These are phyloP conservation scores for Scatophagus argus DNA, from an alignment of 2,113 vertebrate genomes.

Conservation along the genomic window DNA sequence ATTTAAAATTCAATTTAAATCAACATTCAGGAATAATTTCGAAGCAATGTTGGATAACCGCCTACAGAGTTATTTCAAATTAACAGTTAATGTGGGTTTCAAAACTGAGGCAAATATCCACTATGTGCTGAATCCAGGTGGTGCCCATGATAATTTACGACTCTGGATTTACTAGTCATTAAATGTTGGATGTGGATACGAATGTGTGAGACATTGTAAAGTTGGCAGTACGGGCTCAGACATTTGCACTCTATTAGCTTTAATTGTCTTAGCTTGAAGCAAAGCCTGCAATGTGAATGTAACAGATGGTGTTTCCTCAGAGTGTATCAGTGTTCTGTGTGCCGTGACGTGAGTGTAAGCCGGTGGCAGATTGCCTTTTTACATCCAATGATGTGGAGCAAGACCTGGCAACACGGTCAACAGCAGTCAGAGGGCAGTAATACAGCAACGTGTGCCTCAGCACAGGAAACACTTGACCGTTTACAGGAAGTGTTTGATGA, in stretches of 20 bases:
- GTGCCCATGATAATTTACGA: conserved; percentile 52
- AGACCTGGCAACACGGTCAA: conserved; percentile 51
- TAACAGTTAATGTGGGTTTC: conserved; percentile 55
- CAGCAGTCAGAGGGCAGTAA: conserved; percentile 51
- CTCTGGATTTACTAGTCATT: conserved; percentile 58
- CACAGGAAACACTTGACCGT: conserved; percentile 83
- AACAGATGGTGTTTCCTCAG: conserved; percentile 75
- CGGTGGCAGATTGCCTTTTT: conserved; percentile 49
- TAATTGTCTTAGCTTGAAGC: conserved; percentile 79
- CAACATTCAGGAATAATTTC: conserved; percentile 63
- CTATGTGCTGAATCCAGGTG: conserved; percentile 64
- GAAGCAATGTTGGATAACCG: conserved; percentile 53
- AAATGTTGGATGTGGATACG: conserved; percentile 61
- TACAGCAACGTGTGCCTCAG: conserved; percentile 63
- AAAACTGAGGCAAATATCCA: conserved; percentile 36
- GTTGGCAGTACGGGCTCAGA: conserved; percentile 69
- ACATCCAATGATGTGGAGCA: conserved; percentile 41
- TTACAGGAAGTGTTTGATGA: conserved; percentile 84
- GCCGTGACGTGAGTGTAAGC: conserved; percentile 52
- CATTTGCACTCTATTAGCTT: conserved; percentile 79
- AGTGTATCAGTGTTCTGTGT: conserved; percentile 56
- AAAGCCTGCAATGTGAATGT: conserved; percentile 72
- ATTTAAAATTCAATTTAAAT: conserved; percentile 70
- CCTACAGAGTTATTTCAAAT: conserved; percentile 64
- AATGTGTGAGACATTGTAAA: conserved; percentile 63